phyloP scores from a whole-genome alignment of 2,888 invertebrate genomes.

The Ethmia dodecea region DNA sequence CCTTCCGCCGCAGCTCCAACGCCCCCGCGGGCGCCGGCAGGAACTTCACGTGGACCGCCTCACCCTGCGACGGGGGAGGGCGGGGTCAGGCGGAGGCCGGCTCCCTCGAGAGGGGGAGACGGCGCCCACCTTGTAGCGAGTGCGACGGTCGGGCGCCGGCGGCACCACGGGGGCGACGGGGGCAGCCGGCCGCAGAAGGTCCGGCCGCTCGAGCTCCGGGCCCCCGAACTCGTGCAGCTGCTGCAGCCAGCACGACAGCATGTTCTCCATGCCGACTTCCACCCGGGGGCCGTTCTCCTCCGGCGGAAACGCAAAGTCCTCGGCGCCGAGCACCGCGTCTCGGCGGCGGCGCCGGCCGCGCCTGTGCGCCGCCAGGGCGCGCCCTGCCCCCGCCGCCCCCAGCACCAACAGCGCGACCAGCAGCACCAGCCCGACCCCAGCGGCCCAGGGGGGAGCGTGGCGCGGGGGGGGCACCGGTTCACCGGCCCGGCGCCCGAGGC shows the following conservation, averaged over 20 bases:
- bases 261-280: conserved; percentile 88
- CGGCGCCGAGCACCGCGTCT: conserved; percentile 32
- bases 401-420: conserved; percentile 22
- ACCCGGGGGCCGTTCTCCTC: conserved; percentile 50
- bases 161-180: conserved; percentile 74
- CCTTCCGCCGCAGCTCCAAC: conserved; percentile 88
- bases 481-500: conserved; percentile 17
- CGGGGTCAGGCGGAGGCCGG: neutral
- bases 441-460: conserved; percentile 13
- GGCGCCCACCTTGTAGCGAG: conserved; percentile 86
- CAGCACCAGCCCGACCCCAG: conserved; percentile 16
- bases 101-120: neutral
- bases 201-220: conserved; percentile 88
- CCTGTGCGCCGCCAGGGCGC: conserved; percentile 24
- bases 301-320: conserved; percentile 41
- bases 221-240: conserved; percentile 90
- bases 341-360: conserved; percentile 30
- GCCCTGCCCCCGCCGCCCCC: conserved; percentile 10
- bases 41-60: conserved; percentile 92
- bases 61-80: conserved; percentile 83
- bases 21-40: conserved; percentile 77
- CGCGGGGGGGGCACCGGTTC: conserved; percentile 11
- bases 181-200: conserved; percentile 81
- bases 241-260: conserved; percentile 91
- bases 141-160: conserved; percentile 80